Conservation (phyloP, 2,888 invertebrate genomes). For the Melipona bicolor region DNA sequence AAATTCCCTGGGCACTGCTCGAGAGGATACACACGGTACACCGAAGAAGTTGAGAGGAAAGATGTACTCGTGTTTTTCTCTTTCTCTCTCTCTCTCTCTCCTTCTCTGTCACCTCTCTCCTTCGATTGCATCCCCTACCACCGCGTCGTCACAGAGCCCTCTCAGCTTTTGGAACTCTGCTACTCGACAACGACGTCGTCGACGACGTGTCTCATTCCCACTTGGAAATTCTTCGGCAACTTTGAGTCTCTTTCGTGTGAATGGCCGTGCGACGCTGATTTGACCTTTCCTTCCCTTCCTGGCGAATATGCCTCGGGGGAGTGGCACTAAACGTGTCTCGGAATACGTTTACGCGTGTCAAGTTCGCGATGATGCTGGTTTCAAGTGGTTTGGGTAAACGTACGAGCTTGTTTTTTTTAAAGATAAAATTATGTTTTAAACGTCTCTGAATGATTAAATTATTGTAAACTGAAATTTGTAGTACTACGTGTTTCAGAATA, state of each 20-base stretch:
- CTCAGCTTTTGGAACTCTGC: slow-evolving; percentile 54
- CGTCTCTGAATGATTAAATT: no score
- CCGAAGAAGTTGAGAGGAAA: slow-evolving; percentile 65
- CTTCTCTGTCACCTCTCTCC: no score
- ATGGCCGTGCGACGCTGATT: slow-evolving; percentile 49
- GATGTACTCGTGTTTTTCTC: slow-evolving; percentile 55
- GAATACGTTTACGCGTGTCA: background rate
- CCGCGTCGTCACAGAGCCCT: background rate
- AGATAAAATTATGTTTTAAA: no score
- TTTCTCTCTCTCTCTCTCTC: background rate
- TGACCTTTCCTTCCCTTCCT: slow-evolving; percentile 27
- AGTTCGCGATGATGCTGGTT: no score
- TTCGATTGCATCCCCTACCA: background rate
- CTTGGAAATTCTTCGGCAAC: background rate
- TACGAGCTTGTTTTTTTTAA: no score
- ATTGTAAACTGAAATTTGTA: no score
- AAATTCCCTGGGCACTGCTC: slow-evolving; percentile 74
- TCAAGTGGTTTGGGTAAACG: no score
- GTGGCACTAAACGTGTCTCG: background rate
- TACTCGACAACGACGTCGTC: slow-evolving; percentile 32
- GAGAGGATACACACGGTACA: slow-evolving; percentile 67
- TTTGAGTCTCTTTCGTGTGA: slow-evolving; percentile 36
- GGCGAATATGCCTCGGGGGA: slow-evolving; percentile 48
- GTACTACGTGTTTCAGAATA: no score
- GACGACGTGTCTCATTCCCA: slow-evolving; percentile 6